These are phyloP conservation scores for Acanthopagrus latus DNA, from an alignment of 2,797 vertebrate genomes.

Conservation along the genomic window DNA sequence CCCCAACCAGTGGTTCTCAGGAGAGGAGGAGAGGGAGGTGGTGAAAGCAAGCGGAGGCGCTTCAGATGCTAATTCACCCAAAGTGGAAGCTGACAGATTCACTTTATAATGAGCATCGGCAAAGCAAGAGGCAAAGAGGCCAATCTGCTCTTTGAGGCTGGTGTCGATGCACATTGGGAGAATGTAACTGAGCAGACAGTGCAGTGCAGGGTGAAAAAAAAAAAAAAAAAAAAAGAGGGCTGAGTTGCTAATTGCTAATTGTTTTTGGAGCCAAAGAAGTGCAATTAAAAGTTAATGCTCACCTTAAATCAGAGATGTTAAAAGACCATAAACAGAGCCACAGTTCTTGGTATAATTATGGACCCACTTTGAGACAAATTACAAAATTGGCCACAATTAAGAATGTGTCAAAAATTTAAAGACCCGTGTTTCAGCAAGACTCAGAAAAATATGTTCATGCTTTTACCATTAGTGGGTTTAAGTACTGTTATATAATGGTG, in stretches of 20 bases:
- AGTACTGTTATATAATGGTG: background rate
- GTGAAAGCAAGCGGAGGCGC: conserved; percentile 53
- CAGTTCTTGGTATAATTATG: conserved; percentile 1
- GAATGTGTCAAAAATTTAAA: background rate
- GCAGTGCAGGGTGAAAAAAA: conserved; percentile 3
- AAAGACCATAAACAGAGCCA: conserved; percentile 21
- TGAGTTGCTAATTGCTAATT: conserved; percentile 18
- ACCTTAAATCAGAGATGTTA: conserved; percentile 10
- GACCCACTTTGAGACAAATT: conserved; percentile 4
- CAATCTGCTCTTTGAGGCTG: conserved; percentile 35
- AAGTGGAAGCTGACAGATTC: conserved; percentile 73
- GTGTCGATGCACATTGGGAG: conserved; percentile 36
- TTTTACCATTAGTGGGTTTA: background rate
- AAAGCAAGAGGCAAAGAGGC: conserved; percentile 56
- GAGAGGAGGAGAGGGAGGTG: conserved; percentile 38
- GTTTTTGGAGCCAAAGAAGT: conserved; percentile 24
- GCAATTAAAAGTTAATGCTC: conserved; percentile 33
- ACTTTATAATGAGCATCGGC: conserved; percentile 69
- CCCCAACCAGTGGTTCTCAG: conserved; percentile 45
- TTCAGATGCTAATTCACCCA: conserved; percentile 71
- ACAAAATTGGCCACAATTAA: background rate
- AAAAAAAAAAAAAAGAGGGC: background rate
- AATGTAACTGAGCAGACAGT: conserved; percentile 38
- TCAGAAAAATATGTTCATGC: background rate
- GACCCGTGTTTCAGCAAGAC: background rate